Percentiles rank a stretch among this genome's conserved stretches.
These are phyloP conservation scores for Himalopsyche tibetana DNA, from an alignment of 2,888 invertebrate species.

Conservation along the genomic window DNA sequence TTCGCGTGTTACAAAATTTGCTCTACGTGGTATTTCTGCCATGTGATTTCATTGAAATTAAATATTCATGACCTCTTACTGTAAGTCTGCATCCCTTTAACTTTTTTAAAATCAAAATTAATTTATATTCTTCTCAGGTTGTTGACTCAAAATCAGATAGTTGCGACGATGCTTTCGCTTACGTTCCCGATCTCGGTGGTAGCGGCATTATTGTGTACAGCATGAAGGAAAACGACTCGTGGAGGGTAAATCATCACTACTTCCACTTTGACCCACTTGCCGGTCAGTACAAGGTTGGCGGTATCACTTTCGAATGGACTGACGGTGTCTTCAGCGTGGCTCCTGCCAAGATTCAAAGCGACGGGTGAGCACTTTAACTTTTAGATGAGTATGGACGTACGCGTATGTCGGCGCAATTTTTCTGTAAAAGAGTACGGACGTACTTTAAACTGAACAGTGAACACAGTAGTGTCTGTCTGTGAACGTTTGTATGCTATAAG, in stretches of 20 bases:
- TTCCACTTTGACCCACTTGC: conserved; percentile 89
- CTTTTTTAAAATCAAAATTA: too few relatives aligned
- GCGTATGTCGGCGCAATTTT: too few relatives aligned
- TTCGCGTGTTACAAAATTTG: too few relatives aligned
- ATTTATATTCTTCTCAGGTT: conserved; percentile 73
- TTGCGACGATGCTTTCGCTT: conserved; percentile 86
- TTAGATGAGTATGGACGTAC: too few relatives aligned
- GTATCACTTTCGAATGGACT: conserved; percentile 90
- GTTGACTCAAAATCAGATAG: conserved; percentile 83
- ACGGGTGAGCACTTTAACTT: conserved; percentile 72
- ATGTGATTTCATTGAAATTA: too few relatives aligned
- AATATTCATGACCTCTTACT: too few relatives aligned
- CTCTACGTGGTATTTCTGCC: too few relatives aligned
- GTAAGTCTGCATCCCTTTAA: too few relatives aligned
- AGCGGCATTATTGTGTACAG: conserved; percentile 88
- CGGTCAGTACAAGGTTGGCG: conserved; percentile 86
- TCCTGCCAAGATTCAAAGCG: conserved; percentile 78
- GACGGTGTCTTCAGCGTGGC: conserved; percentile 89
- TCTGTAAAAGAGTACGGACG: too few relatives aligned
- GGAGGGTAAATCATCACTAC: conserved; percentile 88
- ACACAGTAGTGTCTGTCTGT: too few relatives aligned
- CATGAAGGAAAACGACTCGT: conserved; percentile 83
- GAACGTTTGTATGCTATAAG: too few relatives aligned
- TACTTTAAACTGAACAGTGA: too few relatives aligned
- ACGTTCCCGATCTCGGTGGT: conserved; percentile 86